Evolutionary conservation across 2,797 vertebrate genomes (phyloP).

Genomic region (Cyclura pinguis): DNA sequence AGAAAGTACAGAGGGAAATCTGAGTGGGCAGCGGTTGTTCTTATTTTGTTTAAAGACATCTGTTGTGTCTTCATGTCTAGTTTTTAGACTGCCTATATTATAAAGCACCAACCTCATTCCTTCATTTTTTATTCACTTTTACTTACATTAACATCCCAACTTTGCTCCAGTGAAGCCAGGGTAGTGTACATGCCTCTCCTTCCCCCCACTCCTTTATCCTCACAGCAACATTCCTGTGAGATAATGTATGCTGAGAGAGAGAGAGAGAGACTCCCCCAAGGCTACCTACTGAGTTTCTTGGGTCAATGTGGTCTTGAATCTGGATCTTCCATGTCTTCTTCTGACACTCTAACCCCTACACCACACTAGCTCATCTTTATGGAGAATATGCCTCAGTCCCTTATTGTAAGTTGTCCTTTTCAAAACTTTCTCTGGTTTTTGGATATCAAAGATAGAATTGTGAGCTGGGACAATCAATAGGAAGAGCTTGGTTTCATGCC

Average conservation of each 20-base stretch:
- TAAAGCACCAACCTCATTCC: too few species aligned
- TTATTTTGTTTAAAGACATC: too few species aligned
- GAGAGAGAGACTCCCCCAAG: background rate
- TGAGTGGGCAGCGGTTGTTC: background rate
- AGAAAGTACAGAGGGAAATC: background rate
- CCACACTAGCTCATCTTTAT: background rate
- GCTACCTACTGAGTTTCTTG: background rate
- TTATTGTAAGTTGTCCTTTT: too few species aligned
- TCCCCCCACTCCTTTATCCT: background rate
- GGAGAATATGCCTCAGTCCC: too few species aligned
- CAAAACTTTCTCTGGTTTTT: too few species aligned
- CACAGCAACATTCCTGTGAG: background rate
- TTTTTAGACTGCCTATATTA: too few species aligned
- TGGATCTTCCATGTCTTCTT: background rate
- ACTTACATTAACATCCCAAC: too few species aligned
- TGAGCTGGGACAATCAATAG: background rate
- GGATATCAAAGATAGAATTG: background rate
- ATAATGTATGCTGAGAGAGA: background rate
- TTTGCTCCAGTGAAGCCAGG: too few species aligned
- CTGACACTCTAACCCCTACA: background rate
- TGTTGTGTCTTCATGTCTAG: too few species aligned
- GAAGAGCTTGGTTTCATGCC: background rate
- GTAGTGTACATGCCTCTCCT: too few species aligned
- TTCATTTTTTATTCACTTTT: too few species aligned
- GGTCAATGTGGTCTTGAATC: too few species aligned